Conservation (phyloP, 2,113 vertebrate genomes). For the Mystacornis crossleyi region DNA sequence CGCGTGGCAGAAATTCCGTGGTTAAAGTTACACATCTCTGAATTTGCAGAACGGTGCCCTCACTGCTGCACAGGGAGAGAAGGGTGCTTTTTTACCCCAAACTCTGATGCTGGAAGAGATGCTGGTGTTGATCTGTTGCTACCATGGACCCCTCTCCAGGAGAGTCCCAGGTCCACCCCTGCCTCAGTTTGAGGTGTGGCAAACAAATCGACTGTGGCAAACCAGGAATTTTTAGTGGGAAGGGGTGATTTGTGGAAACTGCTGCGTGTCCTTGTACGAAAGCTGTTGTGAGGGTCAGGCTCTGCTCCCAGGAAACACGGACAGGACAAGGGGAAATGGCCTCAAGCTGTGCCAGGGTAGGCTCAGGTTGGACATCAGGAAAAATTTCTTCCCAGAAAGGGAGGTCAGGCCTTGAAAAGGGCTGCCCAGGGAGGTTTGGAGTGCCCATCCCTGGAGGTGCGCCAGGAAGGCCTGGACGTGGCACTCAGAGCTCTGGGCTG, state of each 20-base stretch:
- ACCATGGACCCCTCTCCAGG: neutral
- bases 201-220: neutral
- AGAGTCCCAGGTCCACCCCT: neutral
- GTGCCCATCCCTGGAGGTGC: neutral
- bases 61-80: neutral
- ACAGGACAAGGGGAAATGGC: accelerated
- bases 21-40: neutral
- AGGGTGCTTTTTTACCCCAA: neutral
- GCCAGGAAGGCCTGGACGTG: neutral
- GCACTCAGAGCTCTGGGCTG: neutral
- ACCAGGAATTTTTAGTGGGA: neutral
- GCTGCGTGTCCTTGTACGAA: neutral
- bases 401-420: accelerated
- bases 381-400: neutral
- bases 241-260: neutral
- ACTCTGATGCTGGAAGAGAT: neutral
- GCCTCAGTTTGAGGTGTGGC: neutral
- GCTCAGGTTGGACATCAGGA: accelerated
- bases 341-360: neutral
- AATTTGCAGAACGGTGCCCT: neutral
- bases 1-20: neutral
- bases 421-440: neutral
- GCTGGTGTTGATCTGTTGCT: neutral
- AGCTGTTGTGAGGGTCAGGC: accelerated
- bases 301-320: neutral